Conservation (phyloP, 2,797 vertebrate species). For the Myioborus melanocephalus region DNA sequence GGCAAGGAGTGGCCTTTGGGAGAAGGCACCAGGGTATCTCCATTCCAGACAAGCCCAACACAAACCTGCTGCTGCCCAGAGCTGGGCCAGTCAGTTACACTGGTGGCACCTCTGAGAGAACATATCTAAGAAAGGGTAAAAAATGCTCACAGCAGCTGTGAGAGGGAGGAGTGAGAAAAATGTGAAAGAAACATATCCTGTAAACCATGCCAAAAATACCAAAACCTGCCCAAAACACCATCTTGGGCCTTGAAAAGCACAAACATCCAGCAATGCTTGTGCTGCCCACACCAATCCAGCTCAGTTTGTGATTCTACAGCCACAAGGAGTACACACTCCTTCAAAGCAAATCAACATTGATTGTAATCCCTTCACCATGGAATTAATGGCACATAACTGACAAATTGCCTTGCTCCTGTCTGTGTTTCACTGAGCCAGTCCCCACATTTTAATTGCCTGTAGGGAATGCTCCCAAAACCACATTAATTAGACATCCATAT, state of each 20-base stretch:
- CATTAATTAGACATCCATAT: background rate
- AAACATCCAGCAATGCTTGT: background rate
- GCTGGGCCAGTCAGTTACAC: background rate
- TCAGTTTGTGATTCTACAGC: background rate
- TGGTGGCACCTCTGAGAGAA: background rate
- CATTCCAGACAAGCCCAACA: background rate
- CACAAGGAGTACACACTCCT: background rate
- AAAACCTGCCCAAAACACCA: background rate
- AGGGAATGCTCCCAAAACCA: background rate
- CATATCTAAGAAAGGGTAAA: background rate
- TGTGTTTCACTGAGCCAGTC: background rate
- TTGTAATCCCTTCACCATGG: background rate
- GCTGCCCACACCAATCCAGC: background rate
- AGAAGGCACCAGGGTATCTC: background rate
- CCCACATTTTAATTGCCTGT: background rate
- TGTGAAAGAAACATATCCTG: background rate
- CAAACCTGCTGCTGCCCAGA: background rate
- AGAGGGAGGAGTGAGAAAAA: background rate
- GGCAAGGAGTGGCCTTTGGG: background rate
- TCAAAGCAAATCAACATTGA: background rate
- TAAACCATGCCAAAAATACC: background rate
- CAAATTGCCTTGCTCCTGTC: background rate
- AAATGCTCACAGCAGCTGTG: background rate
- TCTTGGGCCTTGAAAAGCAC: background rate
- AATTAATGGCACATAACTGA: background rate